Percentiles rank a stretch among this genome's conserved stretches.
Conservation (phyloP, 2,888 invertebrate genomes). For the Idaea dimidiata region DNA sequence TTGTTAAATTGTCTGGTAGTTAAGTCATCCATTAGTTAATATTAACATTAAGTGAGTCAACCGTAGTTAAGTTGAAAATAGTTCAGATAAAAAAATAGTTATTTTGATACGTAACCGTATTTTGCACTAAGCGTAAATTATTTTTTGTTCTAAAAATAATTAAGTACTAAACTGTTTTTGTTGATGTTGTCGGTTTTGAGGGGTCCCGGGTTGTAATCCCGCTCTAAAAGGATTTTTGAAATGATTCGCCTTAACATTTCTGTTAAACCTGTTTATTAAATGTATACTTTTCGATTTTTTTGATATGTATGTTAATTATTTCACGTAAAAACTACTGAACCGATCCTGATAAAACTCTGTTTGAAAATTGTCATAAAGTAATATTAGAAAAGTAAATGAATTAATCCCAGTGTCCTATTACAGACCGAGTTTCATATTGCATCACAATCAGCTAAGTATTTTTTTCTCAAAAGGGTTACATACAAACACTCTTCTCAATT, state of each 20-base stretch:
- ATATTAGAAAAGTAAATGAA: background rate
- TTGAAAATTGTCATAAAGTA: background rate
- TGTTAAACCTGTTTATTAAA: conserved; percentile 6
- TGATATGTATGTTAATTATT: background rate
- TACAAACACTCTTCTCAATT: no score
- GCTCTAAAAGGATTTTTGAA: background rate
- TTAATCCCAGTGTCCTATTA: background rate
- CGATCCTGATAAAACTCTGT: background rate
- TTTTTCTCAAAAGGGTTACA: no score
- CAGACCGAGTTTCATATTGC: no score
- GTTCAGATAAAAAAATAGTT: no score
- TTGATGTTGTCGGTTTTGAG: background rate
- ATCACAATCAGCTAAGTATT: no score
- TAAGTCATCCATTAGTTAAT: no score
- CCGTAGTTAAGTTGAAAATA: no score
- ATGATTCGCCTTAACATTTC: conserved; percentile 6
- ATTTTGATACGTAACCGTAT: no score
- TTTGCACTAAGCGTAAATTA: conserved; percentile 62
- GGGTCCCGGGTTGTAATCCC: background rate
- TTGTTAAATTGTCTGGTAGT: no score
- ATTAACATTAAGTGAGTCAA: no score
- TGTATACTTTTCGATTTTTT: background rate
- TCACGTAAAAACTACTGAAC: no score
- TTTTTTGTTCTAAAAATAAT: conserved; percentile 11
- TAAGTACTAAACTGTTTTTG: background rate